These are phyloP conservation scores for Lissocephala sabroskyi DNA, from an alignment of 2,888 invertebrate genomes.

Conservation along the genomic window DNA sequence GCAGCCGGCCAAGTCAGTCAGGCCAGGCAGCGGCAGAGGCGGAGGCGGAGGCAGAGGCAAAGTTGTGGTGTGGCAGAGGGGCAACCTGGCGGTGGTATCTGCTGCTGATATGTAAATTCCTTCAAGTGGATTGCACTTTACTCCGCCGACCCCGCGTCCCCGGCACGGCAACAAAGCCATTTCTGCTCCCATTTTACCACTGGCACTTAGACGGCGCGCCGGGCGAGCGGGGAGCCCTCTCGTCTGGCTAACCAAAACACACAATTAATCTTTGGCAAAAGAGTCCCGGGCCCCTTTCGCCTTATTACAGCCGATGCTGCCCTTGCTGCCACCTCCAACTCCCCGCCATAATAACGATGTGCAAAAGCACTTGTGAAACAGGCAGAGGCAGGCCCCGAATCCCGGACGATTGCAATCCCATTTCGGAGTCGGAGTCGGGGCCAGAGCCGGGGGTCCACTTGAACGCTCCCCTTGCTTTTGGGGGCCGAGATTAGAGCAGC, in stretches of 20 bases:
- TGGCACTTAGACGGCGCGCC: slow-evolving; percentile 8
- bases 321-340: slow-evolving; percentile 49
- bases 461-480: background rate
- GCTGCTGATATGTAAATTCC: slow-evolving; percentile 65
- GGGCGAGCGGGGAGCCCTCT: slow-evolving; percentile 4
- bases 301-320: slow-evolving; percentile 10
- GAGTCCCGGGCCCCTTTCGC: slow-evolving; percentile 37
- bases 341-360: slow-evolving; percentile 71
- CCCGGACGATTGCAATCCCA: background rate
- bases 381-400: no score
- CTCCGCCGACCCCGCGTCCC: slow-evolving; percentile 15
- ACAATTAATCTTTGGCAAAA: slow-evolving; percentile 66
- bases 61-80: no score
- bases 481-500: slow-evolving; percentile 10
- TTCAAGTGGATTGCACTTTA: slow-evolving; percentile 65
- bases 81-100: slow-evolving; percentile 40
- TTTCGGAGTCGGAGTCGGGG: background rate
- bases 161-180: slow-evolving; percentile 14
- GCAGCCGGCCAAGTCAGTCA: slow-evolving; percentile 21
- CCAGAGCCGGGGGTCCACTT: background rate
- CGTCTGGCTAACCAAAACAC: slow-evolving; percentile 43
- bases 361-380: slow-evolving; percentile 68
- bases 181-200: slow-evolving; percentile 48
- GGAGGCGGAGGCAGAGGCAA: slow-evolving; percentile 6
- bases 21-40: background rate